Conservation (phyloP, 2,797 vertebrate species). For the Alosa sapidissima region DNA sequence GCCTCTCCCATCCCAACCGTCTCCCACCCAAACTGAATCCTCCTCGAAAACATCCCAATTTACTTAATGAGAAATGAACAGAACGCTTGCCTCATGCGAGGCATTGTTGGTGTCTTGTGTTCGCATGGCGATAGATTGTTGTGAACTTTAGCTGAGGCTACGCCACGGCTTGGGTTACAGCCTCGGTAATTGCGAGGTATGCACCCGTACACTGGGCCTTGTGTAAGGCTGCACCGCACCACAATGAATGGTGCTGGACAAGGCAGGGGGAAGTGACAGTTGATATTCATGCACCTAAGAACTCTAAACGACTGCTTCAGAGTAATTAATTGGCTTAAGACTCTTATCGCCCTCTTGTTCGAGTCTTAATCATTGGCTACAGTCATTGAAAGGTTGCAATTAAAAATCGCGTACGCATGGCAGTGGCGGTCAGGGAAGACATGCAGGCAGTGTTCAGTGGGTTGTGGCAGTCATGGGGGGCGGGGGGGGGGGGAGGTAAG, state of each 20-base stretch:
- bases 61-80: slow-evolving; percentile 13
- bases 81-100: slow-evolving; percentile 7
- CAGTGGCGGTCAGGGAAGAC: neutral
- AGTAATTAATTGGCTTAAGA: slow-evolving; percentile 20
- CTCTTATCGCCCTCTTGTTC: slow-evolving; percentile 18
- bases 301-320: slow-evolving; percentile 13
- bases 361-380: slow-evolving; percentile 19
- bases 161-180: neutral
- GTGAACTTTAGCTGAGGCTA: slow-evolving; percentile 14
- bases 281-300: slow-evolving; percentile 25
- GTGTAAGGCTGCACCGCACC: slow-evolving; percentile 6
- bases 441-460: neutral
- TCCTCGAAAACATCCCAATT: slow-evolving; percentile 10
- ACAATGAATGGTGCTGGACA: neutral
- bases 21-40: neutral
- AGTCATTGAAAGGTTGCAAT: slow-evolving; percentile 16
- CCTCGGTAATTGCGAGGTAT: slow-evolving; percentile 13
- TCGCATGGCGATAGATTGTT: neutral
- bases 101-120: neutral
- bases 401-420: slow-evolving; percentile 22
- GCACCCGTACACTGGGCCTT: neutral
- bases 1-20: neutral
- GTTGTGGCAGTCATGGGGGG: neutral
- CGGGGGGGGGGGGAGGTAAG: neutral
- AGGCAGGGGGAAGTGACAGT: slow-evolving; percentile 1